phyloP scores from a whole-genome alignment of 2,113 vertebrate species.

The Pachycephala philippinensis region DNA sequence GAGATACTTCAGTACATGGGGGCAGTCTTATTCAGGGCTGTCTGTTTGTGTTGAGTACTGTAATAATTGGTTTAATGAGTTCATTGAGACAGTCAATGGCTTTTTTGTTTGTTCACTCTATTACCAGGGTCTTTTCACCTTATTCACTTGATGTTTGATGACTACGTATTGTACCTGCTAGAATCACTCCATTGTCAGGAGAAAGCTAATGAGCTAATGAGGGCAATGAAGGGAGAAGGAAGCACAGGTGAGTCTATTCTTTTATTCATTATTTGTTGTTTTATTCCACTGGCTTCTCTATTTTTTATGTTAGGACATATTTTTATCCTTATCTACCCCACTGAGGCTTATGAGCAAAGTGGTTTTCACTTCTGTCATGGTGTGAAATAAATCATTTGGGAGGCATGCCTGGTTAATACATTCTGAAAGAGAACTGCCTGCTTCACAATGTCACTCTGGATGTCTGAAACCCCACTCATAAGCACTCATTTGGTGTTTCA shows the following conservation, averaged over 20 bases:
- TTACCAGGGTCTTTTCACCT: slow-evolving; percentile 93
- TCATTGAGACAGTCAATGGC: slow-evolving; percentile 25
- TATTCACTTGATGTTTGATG: slow-evolving; percentile 98
- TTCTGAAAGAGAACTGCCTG: not conserved
- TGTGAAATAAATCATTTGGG: not conserved
- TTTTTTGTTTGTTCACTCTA: slow-evolving; percentile 33
- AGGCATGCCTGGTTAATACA: not conserved
- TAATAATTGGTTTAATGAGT: not conserved
- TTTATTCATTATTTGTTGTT: not conserved
- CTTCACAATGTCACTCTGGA: not conserved
- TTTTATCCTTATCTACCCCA: not conserved
- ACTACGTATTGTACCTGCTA: slow-evolving; percentile 96
- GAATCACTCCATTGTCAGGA: slow-evolving; percentile 98
- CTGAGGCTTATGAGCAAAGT: not conserved
- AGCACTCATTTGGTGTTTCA: not conserved
- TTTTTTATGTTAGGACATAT: not conserved
- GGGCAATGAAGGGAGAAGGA: slow-evolving; percentile 92
- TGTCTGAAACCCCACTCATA: not conserved
- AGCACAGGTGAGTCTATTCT: slow-evolving; percentile 79
- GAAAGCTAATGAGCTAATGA: slow-evolving; percentile 93
- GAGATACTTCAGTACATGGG: not conserved
- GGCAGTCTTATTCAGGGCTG: not conserved
- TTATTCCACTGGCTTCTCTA: not conserved
- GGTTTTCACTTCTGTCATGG: not conserved
- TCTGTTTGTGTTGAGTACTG: not conserved